phyloP scores from a whole-genome alignment of 1,140 invertebrate species.

The Varroa destructor region DNA sequence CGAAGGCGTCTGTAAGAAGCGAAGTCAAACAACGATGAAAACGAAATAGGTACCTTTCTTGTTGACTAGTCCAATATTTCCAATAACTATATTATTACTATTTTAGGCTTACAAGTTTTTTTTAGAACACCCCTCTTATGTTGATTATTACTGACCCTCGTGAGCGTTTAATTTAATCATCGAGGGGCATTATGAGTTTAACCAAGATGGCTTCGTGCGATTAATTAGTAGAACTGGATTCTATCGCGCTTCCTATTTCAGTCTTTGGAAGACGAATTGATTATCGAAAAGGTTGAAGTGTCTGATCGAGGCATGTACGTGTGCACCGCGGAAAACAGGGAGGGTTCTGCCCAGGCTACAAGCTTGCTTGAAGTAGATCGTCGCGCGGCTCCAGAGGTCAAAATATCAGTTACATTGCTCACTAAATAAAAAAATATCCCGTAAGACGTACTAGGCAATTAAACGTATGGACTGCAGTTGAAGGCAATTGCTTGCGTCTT shows the following conservation, averaged over 20 bases:
- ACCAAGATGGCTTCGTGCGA: no score
- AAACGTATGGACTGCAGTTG: background rate
- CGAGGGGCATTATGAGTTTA: no score
- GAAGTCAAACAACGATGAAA: no score
- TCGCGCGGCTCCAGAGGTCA: slow-evolving; percentile 47
- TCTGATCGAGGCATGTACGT: slow-evolving; percentile 64
- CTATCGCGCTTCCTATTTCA: background rate
- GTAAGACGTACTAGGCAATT: slow-evolving; percentile 30
- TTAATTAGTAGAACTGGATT: no score
- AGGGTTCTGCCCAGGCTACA: slow-evolving; percentile 49
- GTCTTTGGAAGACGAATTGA: slow-evolving; percentile 30
- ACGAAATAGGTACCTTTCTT: no score
- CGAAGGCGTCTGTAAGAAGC: no score
- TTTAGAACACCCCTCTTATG: no score
- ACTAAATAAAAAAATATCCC: background rate
- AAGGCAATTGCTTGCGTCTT: background rate
- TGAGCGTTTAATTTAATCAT: no score
- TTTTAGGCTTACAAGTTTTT: no score
- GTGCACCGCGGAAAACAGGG: slow-evolving; percentile 52
- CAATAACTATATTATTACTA: no score
- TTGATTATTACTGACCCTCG: no score
- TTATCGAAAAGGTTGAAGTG: slow-evolving; percentile 47
- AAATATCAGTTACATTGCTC: background rate
- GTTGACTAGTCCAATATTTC: no score
- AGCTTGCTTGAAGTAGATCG: slow-evolving; percentile 66